Evolutionary conservation across 2,888 invertebrate genomes (phyloP).

Genomic region (Rhagium mordax): DNA sequence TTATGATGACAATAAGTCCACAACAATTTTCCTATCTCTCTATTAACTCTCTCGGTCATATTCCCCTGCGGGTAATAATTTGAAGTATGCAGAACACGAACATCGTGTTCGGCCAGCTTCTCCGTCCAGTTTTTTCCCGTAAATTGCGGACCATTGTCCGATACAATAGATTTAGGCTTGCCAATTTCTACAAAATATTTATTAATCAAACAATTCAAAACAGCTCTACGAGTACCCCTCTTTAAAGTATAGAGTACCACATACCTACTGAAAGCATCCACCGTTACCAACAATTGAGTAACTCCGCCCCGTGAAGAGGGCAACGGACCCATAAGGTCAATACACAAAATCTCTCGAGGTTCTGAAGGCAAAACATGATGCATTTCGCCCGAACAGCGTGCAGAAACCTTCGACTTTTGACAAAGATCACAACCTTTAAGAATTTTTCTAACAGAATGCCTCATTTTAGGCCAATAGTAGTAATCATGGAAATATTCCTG

Average conservation of each 20-base stretch:
- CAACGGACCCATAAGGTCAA: neutral
- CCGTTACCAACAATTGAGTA: neutral
- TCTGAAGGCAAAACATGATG: neutral
- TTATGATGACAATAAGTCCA: neutral
- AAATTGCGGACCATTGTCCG: neutral
- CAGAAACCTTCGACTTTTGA: neutral
- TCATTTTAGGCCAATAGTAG: conserved; percentile 12
- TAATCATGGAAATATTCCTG: neutral
- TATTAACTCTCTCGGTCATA: neutral
- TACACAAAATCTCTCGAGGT: neutral
- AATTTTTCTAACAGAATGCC: neutral
- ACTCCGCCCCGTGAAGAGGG: neutral
- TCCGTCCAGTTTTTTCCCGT: neutral
- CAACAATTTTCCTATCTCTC: neutral
- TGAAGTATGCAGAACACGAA: neutral
- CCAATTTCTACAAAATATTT: too few relatives aligned
- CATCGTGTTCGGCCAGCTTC: neutral
- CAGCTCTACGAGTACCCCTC: neutral
- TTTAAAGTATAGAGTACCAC: neutral
- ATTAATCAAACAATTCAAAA: too few relatives aligned
- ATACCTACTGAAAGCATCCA: neutral
- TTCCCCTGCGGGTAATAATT: neutral
- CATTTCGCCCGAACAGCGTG: neutral
- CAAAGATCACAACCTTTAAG: conserved; percentile 7
- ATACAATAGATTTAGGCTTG: neutral